These are phyloP conservation scores for Zeuzera pyrina DNA, from an alignment of 2,888 invertebrate species.

Conservation along the genomic window DNA sequence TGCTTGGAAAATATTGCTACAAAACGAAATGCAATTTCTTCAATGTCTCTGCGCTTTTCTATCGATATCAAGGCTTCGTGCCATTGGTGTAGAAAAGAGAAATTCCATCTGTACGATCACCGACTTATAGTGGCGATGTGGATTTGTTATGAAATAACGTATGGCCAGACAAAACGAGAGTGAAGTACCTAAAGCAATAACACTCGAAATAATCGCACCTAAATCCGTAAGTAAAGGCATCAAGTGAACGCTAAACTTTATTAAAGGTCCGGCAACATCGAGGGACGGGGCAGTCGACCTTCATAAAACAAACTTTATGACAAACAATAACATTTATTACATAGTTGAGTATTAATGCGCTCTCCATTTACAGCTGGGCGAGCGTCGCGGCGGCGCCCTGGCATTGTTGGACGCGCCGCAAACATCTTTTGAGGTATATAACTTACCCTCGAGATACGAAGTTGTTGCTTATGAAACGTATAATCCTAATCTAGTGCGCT, in stretches of 20 bases:
- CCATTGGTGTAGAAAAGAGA: too few relatives aligned
- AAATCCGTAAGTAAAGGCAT: constrained; percentile 36
- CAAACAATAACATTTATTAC: constrained; percentile 70
- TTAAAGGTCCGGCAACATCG: constrained; percentile 46
- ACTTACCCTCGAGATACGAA: constrained; percentile 25
- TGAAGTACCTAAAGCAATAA: constrained; percentile 20
- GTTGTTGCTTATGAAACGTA: constrained; percentile 30
- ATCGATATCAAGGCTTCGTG: too few relatives aligned
- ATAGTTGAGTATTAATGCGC: constrained; percentile 63
- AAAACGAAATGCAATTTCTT: too few relatives aligned
- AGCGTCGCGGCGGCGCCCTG: constrained; percentile 36
- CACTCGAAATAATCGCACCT: constrained; percentile 28
- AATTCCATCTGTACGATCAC: too few relatives aligned
- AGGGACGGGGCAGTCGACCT: constrained; percentile 45
- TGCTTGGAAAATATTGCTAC: too few relatives aligned
- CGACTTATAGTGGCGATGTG: background rate
- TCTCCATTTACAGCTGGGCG: constrained; percentile 55
- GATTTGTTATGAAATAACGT: too few relatives aligned
- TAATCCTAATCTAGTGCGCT: constrained; percentile 35
- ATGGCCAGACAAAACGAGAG: too few relatives aligned
- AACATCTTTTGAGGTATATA: constrained; percentile 33
- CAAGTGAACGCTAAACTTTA: constrained; percentile 47
- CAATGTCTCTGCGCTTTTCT: too few relatives aligned
- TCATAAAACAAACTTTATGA: constrained; percentile 67
- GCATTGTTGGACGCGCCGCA: constrained; percentile 37